Evolutionary conservation across 2,113 vertebrate species (phyloP), one percentile per base, ranked within the genome.

Genomic region (Chloropsis cyanopogon): DNA sequence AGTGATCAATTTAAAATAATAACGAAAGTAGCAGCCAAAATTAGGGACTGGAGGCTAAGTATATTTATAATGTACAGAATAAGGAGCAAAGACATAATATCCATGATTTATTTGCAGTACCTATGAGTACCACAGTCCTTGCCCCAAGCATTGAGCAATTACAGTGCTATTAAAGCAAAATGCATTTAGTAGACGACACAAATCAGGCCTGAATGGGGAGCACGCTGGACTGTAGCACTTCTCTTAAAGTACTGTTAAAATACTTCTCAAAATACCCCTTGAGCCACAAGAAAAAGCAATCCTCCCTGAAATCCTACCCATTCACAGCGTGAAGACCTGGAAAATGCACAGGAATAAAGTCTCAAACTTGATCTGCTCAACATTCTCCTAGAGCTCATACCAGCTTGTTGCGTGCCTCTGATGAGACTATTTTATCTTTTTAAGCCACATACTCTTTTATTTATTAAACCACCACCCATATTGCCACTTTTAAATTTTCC

Each of bases 101-200:
- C 24, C 11, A 9, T 83, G 72, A 94, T 88, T 84, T 92, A 96
- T 92, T 86, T 93, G 65, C 35, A 60, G 65, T 80, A 78, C 86
- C 76, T 88, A 1, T 10, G 47, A 93, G 66, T 80, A 73, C 61
- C 29, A 39, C 54, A 93, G 71, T 77, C 87, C 90, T 95, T 95
- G 91, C 92, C 92, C 66, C 35, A 66, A 90, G 95, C 92, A 60
- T 0, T 25, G 42, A 82, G 37, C 78, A 88, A 85, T 95, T 94
- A 91, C 20, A 63, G 52, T 17, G 52, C 68, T 82, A 92, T 92
- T 94, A 94, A 63, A 61, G 71, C 49, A 87, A 85, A 84, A 82
- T 20, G 17, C 50, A 77, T 69, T 64, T 50, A 49, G 59, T 7
- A 79, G 46, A 39, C 82, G 66, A 80, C 77, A 78, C 21, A 49